Conservation (phyloP, 2,113 vertebrate species). For the Ailurus styani region DNA sequence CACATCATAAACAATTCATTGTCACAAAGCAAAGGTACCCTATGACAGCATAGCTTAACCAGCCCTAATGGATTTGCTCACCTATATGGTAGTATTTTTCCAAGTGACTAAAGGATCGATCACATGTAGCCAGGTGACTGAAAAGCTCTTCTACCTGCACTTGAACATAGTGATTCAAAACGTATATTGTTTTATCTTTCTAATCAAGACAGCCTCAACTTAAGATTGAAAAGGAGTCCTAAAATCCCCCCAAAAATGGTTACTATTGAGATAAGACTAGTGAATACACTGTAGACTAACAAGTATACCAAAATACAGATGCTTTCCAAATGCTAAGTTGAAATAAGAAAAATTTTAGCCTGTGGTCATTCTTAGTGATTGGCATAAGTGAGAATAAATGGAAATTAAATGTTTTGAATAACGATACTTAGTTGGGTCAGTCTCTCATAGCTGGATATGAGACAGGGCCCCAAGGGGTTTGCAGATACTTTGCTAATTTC, state of each 20-base stretch:
- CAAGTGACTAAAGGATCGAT: neutral
- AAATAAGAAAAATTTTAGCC: neutral
- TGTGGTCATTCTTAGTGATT: neutral
- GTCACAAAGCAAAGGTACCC: neutral
- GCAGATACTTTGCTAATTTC: neutral
- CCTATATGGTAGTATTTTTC: neutral
- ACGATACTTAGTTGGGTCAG: neutral
- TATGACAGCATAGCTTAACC: neutral
- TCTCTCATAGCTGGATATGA: neutral
- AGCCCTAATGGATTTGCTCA: neutral
- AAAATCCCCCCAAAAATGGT: neutral
- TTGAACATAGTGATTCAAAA: neutral
- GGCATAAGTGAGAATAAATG: neutral
- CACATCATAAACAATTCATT: neutral
- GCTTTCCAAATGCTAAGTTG: neutral
- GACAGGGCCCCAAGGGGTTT: accelerated
- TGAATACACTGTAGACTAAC: neutral
- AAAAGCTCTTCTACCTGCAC: neutral
- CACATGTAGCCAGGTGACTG: neutral
- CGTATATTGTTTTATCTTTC: neutral
- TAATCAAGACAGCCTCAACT: neutral
- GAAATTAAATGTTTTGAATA: neutral
- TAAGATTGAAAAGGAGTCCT: neutral
- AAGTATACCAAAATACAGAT: neutral
- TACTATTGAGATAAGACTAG: neutral